Evolutionary conservation across 2,113 vertebrate genomes (phyloP).

Genomic region (Machaerirhynchus nigripectus): DNA sequence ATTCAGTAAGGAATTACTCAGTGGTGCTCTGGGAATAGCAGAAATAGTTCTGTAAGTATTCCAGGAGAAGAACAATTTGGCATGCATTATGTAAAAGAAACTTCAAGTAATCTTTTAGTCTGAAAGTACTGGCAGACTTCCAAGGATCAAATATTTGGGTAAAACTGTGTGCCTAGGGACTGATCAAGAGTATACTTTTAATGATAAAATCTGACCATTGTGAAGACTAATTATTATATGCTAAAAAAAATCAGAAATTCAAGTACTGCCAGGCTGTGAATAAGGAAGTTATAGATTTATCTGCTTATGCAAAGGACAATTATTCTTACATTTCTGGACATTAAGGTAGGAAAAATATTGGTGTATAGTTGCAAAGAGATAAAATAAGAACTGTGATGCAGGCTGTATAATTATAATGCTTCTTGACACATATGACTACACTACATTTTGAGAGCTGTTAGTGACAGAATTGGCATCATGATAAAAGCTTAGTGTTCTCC

Average conservation of each 20-base stretch:
- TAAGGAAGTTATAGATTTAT: background rate
- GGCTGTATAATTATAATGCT: background rate
- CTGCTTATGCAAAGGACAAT: background rate
- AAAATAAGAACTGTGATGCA: background rate
- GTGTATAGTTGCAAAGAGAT: background rate
- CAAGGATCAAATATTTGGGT: conserved; percentile 42
- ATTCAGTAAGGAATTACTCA: conserved; percentile 29
- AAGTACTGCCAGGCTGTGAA: background rate
- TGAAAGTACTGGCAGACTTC: background rate
- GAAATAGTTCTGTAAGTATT: conserved; percentile 31
- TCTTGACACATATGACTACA: background rate
- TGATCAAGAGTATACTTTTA: background rate
- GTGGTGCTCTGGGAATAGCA: conserved; percentile 7
- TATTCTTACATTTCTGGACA: background rate
- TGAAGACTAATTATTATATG: background rate
- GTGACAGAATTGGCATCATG: background rate
- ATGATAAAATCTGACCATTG: background rate
- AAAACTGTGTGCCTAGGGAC: background rate
- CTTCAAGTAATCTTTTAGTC: conserved; percentile 7
- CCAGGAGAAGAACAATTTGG: conserved; percentile 35
- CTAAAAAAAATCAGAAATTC: background rate
- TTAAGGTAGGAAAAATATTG: background rate
- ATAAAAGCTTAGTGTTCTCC: background rate
- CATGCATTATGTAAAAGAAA: conserved; percentile 36
- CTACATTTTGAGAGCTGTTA: background rate